Conservation (phyloP, 2,797 vertebrate genomes). For the Heliangelus exortis region DNA sequence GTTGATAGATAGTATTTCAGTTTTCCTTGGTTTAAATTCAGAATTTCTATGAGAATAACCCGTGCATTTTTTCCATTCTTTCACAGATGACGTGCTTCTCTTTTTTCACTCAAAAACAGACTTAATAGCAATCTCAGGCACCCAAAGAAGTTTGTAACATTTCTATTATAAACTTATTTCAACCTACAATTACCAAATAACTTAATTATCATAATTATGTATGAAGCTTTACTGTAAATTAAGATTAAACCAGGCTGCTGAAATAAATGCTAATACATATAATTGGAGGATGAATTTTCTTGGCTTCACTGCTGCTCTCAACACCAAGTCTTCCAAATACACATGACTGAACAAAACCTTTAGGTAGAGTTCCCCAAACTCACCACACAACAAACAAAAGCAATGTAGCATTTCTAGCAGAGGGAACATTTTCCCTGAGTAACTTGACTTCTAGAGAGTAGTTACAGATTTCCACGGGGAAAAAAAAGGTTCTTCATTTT, state of each 20-base stretch:
- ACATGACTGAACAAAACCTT: not conserved
- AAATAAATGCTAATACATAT: constrained; percentile 55
- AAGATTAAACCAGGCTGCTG: constrained; percentile 29
- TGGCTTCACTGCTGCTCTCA: constrained; percentile 47
- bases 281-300: constrained; percentile 51
- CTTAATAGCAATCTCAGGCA: not conserved
- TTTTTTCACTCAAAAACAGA: not conserved
- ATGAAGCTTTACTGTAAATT: constrained; percentile 32
- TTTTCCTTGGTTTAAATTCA: not conserved
- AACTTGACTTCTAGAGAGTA: not conserved
- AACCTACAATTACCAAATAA: constrained; percentile 51
- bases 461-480: not conserved
- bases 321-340: constrained; percentile 26
- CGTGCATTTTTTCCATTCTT: not conserved
- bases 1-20: not conserved
- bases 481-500: not conserved
- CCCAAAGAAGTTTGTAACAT: not conserved
- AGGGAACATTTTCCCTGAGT: not conserved
- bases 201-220: constrained; percentile 52
- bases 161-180: constrained; percentile 19
- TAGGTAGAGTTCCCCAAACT: not conserved
- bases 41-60: not conserved
- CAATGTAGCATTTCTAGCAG: not conserved
- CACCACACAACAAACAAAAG: not conserved
- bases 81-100: not conserved